Evolutionary conservation across 2,113 vertebrate genomes (phyloP).

Genomic region (Rhea pennata): DNA sequence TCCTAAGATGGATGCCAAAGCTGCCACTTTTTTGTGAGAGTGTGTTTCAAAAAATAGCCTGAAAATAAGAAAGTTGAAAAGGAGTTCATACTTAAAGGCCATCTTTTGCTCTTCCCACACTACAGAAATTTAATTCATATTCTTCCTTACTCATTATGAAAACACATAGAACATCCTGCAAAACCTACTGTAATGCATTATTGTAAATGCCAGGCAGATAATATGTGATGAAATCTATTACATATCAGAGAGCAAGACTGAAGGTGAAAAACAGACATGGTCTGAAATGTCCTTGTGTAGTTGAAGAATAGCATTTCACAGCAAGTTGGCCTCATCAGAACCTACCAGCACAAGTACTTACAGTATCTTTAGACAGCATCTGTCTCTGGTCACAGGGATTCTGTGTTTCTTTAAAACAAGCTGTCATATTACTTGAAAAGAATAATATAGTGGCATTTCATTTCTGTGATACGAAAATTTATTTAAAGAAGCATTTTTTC

Average conservation of each 20-base stretch:
- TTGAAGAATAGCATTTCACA: conserved; percentile 5
- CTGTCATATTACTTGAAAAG: background rate
- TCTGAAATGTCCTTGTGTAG: background rate
- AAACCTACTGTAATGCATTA: background rate
- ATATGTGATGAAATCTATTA: background rate
- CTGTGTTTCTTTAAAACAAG: conserved; percentile 17
- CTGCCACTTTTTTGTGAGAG: background rate
- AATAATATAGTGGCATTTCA: conserved; percentile 21
- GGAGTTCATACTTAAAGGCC: background rate
- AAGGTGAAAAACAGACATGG: background rate
- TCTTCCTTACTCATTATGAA: background rate
- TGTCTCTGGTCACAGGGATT: background rate
- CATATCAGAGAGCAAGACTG: background rate
- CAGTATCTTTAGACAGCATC: background rate
- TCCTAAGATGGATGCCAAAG: background rate
- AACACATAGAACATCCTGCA: background rate
- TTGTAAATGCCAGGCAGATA: background rate
- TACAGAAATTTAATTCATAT: background rate
- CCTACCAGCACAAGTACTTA: background rate
- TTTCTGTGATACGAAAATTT: background rate
- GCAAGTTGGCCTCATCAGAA: background rate
- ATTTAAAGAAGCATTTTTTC: background rate
- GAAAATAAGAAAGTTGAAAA: background rate
- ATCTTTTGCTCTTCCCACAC: background rate
- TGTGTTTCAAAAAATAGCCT: background rate